Evolutionary conservation across 2,888 invertebrate species (phyloP), one percentile per base, ranked within the genome.

Genomic region (Parascotia fuliginaria): DNA sequence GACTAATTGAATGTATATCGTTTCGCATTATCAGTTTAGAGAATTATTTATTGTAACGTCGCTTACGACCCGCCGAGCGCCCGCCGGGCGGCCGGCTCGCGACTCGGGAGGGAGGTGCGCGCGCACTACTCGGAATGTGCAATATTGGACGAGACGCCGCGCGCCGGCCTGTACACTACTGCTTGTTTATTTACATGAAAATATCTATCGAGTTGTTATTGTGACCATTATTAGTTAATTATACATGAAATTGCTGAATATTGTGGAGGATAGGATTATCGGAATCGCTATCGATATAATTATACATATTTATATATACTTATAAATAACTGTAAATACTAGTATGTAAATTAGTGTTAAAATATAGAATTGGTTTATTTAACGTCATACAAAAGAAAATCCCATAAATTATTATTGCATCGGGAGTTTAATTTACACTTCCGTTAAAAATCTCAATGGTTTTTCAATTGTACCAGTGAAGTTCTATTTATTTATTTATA

Each of bases 261-360:
- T 65, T 79, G 85, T 87, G 87, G 84, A 83, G 73, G 89, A 90
- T 89, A 88, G 85, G 89, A 80, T 89, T 86, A 81, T 83, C 78
- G 77, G 77, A 87, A 86, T 88, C 87, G 80, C 88, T 90, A 88
- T 90, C 87, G 79, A 86, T 85, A 89, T 89, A 86, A 89, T 87
- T 90, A 92, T 92, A 90, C 89, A 91, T 92, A 92, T 92, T 91
- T 92, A 92, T 91, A 91, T 88, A 91, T 89, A 92, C 85, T 83
- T 90, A 90, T 90, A 90, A 91, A 91, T 90, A 91, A 89, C 74
- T 91, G 91, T 91, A 92, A 89, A 92, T 92, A 92, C 79, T 92
- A 92, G 91, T 65, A 65, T 85, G 84, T 91, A 91, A 90, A 85
- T 85, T 91, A 90, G 91, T 84, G 82, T 87, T 90, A 89, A 90